phyloP scores from a whole-genome alignment of 2,888 invertebrate species.

The Pterobdella sp. region DNA sequence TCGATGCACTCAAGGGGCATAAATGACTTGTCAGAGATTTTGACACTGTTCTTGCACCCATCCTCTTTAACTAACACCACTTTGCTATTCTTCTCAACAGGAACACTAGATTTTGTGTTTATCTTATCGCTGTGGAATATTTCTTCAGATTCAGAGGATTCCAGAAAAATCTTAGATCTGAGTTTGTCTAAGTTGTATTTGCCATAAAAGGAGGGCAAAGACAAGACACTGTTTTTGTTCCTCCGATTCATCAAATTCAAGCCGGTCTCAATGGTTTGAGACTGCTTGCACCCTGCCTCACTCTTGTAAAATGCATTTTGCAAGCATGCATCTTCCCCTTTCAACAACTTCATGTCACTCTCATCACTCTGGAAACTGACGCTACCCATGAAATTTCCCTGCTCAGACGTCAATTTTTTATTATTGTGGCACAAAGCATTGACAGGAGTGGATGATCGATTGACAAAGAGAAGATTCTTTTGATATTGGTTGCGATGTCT shows the following conservation, averaged over 20 bases:
- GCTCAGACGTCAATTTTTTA: not conserved
- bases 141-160: not conserved
- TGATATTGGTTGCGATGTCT: conserved; percentile 34
- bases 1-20: not conserved
- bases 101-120: not conserved
- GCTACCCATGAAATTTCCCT: not conserved
- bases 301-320: not conserved
- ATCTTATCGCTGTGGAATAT: not conserved
- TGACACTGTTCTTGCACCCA: not conserved
- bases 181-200: not conserved
- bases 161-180: not conserved
- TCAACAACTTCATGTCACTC: conserved; percentile 11
- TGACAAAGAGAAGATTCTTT: conserved; percentile 26
- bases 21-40: not conserved
- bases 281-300: conserved; percentile 6
- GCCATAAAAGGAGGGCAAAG: not conserved
- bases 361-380: not conserved
- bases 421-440: conserved; percentile 20
- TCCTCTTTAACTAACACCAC: not conserved
- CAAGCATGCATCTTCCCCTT: not conserved
- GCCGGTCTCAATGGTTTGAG: not conserved
- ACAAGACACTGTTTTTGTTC: conserved; percentile 2
- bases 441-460: conserved; percentile 4
- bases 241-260: not conserved
- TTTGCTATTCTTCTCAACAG: not conserved